A percentile compares a stretch with the other conserved stretches of the same genome.
phyloP scores from a whole-genome alignment of 2,113 vertebrate species.

The Corvus hawaiiensis region DNA sequence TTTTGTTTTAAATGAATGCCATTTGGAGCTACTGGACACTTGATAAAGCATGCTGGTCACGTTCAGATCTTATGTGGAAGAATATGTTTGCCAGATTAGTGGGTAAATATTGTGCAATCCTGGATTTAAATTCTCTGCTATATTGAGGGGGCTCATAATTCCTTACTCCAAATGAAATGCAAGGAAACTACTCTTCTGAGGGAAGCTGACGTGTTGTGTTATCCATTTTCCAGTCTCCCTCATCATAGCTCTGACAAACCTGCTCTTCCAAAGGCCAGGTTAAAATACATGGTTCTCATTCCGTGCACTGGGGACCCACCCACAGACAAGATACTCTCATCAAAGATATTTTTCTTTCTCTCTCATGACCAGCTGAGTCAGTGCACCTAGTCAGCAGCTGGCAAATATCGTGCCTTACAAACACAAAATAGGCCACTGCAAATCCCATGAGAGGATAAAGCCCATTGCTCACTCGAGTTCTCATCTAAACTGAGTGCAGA shows the following conservation, averaged over 20 bases:
- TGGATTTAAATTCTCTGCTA: background rate
- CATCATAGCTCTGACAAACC: background rate
- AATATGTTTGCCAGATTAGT: background rate
- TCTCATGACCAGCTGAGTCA: constrained; percentile 21
- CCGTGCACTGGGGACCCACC: background rate
- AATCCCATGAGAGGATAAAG: background rate
- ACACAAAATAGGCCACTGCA: background rate
- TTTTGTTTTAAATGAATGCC: background rate
- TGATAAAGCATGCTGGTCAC: background rate
- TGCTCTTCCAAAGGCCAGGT: background rate
- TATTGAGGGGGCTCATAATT: background rate
- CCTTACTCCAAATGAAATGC: background rate
- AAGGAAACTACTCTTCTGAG: background rate
- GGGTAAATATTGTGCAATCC: background rate
- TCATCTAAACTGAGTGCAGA: background rate
- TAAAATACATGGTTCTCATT: background rate
- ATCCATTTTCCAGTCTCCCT: background rate
- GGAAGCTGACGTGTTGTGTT: background rate
- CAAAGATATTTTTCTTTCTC: background rate
- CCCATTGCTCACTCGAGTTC: background rate
- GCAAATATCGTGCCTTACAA: background rate
- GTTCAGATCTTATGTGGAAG: background rate
- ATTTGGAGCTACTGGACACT: background rate
- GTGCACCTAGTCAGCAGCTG: background rate
- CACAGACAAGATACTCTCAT: background rate